phyloP scores from a whole-genome alignment of 2,888 invertebrate genomes.

The Herminia tarsipennalis region DNA sequence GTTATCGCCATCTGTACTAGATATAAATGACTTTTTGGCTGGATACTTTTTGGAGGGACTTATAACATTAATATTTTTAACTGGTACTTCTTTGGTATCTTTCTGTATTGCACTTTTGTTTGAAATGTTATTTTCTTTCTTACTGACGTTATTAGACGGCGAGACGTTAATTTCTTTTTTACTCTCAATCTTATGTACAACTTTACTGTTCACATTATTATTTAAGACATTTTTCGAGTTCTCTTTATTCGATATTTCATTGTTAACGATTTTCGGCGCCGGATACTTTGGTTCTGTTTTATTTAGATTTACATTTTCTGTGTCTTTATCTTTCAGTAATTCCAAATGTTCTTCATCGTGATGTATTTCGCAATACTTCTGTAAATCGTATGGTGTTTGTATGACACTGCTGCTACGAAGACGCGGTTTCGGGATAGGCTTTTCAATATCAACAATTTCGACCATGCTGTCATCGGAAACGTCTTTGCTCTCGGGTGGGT shows the following conservation, averaged over 20 bases:
- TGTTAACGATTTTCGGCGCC: conserved; percentile 66
- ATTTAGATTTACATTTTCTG: conserved; percentile 51
- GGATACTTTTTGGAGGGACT: conserved; percentile 83
- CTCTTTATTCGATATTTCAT: conserved; percentile 57
- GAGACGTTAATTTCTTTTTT: conserved; percentile 56
- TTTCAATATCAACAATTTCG: conserved; percentile 47
- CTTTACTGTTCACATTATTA: conserved; percentile 43
- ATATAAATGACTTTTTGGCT: conserved; percentile 73
- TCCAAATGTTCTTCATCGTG: conserved; percentile 79
- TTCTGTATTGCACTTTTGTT: conserved; percentile 77
- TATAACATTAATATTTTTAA: conserved; percentile 74
- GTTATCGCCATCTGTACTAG: conserved; percentile 70
- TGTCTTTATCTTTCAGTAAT: conserved; percentile 69
- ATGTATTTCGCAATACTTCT: conserved; percentile 81
- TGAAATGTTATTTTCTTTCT: conserved; percentile 62
- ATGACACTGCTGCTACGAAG: conserved; percentile 80
- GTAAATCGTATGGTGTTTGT: conserved; percentile 81
- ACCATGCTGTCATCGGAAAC: conserved; percentile 58
- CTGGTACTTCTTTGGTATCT: conserved; percentile 78
- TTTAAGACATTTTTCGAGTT: conserved; percentile 54
- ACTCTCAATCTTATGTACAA: conserved; percentile 48
- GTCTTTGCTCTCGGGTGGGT: conserved; percentile 61
- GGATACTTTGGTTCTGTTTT: conserved; percentile 63
- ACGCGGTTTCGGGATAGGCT: conserved; percentile 74
- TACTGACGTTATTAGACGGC: conserved; percentile 57